Evolutionary conservation across 2,888 invertebrate species (phyloP).

Genomic region (Spisula subtruncata): DNA sequence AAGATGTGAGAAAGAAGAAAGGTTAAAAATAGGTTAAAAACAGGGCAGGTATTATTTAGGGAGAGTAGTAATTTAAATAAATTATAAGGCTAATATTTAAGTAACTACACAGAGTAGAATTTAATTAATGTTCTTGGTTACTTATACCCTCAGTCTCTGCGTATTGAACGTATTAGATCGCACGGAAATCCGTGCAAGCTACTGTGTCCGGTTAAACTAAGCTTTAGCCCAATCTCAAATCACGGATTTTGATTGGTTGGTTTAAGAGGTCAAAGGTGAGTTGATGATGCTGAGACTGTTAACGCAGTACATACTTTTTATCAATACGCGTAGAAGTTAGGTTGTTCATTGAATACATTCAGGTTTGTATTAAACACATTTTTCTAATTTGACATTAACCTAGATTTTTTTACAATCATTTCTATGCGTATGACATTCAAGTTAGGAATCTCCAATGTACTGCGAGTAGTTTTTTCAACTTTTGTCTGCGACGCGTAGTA

Average conservation of each 20-base stretch:
- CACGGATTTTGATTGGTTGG: constrained; percentile 22
- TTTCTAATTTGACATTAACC: background rate
- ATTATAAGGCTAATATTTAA: no score
- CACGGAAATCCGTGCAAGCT: no score
- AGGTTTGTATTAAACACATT: background rate
- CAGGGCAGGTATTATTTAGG: no score
- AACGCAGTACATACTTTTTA: background rate
- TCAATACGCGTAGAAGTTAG: constrained; percentile 7
- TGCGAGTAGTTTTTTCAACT: background rate
- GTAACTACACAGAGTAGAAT: no score
- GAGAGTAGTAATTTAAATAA: no score
- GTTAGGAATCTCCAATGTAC: background rate
- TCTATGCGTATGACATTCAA: background rate
- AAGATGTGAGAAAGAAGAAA: no score
- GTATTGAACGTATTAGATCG: no score
- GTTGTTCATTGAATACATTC: background rate
- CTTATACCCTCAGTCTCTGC: no score
- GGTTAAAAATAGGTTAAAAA: no score
- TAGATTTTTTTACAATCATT: background rate
- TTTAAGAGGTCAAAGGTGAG: constrained; percentile 19
- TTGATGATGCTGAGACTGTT: constrained; percentile 34
- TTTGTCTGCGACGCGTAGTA: background rate
- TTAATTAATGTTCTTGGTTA: no score
- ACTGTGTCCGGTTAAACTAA: background rate
- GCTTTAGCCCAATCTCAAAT: background rate